Base-by-base conservation (phyloP, 1,140 invertebrate species). In the Sycophaga agraensis region DNA sequence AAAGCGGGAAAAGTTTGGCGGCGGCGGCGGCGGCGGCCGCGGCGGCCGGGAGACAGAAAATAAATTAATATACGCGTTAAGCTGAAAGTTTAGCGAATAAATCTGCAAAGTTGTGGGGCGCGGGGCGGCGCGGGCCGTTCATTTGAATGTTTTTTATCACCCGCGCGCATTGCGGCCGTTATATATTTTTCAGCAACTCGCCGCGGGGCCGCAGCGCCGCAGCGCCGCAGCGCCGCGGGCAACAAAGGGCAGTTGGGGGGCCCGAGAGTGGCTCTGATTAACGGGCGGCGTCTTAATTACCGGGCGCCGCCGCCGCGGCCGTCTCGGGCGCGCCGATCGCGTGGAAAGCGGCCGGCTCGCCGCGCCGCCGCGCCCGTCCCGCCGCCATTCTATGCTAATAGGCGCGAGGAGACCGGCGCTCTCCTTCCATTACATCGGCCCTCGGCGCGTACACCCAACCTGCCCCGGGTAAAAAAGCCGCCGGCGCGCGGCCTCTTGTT, bases 231-330 rank as follows among this genome's bases (percentile, higher is more conserved):
- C 21, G 28, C 51, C 31, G 40, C 4, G 11, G 11, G 26, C 14
- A 54, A 43, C 48, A 59, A 34, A 9, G 39, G 12, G 22, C 45
- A 35, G 56, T 26, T 48, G 49, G 31, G 2, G 49, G 45, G 50
- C 5, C 17, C 21, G 24, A 16, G 14, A 50, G 49, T 64, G 51
- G 50, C 45, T n/a, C 64, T 67, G 67, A 65, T 72, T 69, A 70
- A 68, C 68, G 28, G n/a, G n/a, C 28, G 64, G 55, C 66, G 70
- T 74, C 73, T 74, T 68, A 71, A 75, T 75, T 72, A 70, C 65
- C 49, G 58, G 49, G 37, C 21, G 22, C 17, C 16, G 19, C 21
- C 19, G 48, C 14, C 48, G 14, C 6, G 17, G 2, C 28, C 0
- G 7, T 39, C 35, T 3, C 14, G 45, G 22, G 5, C 28, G 28